Evolutionary conservation across 2,888 invertebrate species (phyloP).

Genomic region (Leucophora obtusa): DNA sequence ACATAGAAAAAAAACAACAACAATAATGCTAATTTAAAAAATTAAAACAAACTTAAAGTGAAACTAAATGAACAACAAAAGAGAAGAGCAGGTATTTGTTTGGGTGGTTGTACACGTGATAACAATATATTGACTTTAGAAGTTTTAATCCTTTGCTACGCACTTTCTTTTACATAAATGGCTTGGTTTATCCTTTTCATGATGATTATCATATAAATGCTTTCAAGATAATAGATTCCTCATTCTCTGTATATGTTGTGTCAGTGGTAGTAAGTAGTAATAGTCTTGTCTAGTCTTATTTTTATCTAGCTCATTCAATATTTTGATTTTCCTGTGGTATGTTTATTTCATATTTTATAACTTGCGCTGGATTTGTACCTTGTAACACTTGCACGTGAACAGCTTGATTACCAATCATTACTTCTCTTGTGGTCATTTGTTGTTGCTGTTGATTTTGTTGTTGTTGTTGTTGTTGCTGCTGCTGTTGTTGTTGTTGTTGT

Average conservation of each 20-base stretch:
- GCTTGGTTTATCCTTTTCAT: neutral
- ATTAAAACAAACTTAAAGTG: slow-evolving; percentile 36
- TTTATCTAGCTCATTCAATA: slow-evolving; percentile 42
- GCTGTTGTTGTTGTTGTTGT: slow-evolving; percentile 73
- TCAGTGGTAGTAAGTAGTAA: neutral
- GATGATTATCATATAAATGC: neutral
- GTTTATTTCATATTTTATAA: slow-evolving; percentile 82
- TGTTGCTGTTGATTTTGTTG: slow-evolving; percentile 72
- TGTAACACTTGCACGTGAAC: slow-evolving; percentile 76
- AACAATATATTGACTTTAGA: neutral
- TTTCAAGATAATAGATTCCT: neutral
- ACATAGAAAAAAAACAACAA: slow-evolving; percentile 56
- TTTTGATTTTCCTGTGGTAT: slow-evolving; percentile 79
- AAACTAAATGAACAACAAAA: slow-evolving; percentile 39
- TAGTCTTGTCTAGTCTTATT: neutral
- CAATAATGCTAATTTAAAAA: slow-evolving; percentile 42
- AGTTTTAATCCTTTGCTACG: neutral
- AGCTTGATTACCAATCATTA: slow-evolving; percentile 79
- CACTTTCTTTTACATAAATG: neutral
- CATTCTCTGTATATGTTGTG: neutral
- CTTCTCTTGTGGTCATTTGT: slow-evolving; percentile 76
- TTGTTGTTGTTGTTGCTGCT: slow-evolving; percentile 72
- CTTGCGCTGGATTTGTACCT: slow-evolving; percentile 75
- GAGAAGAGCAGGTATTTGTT: neutral
- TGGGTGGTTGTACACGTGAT: neutral